Base-by-base conservation (phyloP, 2,888 invertebrate species). In the Lasioglossum oenotherae region DNA sequence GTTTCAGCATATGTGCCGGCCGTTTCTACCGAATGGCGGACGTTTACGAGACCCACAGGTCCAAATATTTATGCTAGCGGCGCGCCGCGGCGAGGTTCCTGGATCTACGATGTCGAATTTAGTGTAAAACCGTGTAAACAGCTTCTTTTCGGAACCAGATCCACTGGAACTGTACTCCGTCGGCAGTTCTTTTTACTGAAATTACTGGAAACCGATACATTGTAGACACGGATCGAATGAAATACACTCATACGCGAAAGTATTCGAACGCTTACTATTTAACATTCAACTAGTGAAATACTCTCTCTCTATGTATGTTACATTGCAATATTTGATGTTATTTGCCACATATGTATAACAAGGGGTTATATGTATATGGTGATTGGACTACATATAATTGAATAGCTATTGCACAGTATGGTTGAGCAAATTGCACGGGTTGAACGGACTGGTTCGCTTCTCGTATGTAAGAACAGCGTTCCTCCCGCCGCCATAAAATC, bases 31-130 rank as follows among this genome's bases (percentile, higher is more conserved):
- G 90, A 87, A 88, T 49, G 38, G 80, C 87, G 71, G 78, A 88
- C 84, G 85, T 90, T 90, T 88, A 88, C 80, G 88, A 87, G 89
- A 87, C 67, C 81, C 71, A 74, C 64, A 41, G 78, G 60, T 75
- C 83, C 84, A 92, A 92, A 91, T 90, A 89, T 92, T 92, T 91
- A 87, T 60, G 78, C 71, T 81, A 76, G 77, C 44, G 3, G 44
- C 3, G 44, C 19, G 6, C 49, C 19, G 49, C 73, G 71, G 27
- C 57, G 82, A 87, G 88, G 91, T 89, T 92, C 86, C 86, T 91
- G 88, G 90, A 92, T 87, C 84, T 85, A 74, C 86, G 85, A 87
- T 86, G 82, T 85, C 88, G 84, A 86, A 87, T 87, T 83, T 86
- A 76, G 80, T 67, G 46, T 38, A 78, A 78, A 82, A 81, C 72